Conservation (phyloP, 2,113 vertebrate species). For the Merops nubicus region DNA sequence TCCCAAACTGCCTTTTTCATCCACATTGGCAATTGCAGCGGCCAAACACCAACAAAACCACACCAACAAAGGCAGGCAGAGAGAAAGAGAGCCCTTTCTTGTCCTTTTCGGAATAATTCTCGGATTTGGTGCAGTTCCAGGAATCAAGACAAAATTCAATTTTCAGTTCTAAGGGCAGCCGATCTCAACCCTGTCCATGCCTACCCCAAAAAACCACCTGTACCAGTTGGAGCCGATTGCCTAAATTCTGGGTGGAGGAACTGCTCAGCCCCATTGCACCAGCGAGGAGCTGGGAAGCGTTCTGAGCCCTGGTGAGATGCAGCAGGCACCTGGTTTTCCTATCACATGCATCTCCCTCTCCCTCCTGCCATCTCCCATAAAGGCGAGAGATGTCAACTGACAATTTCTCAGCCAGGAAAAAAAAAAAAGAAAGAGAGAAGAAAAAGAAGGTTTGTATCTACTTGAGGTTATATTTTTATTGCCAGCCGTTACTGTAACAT, state of each 20-base stretch:
- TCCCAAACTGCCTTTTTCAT: slow-evolving; percentile 34
- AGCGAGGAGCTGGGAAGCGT: neutral
- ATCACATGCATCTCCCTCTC: neutral
- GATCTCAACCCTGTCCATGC: neutral
- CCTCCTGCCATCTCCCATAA: slow-evolving; percentile 46
- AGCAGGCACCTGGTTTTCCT: neutral
- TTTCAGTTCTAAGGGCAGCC: neutral
- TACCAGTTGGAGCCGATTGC: accelerated
- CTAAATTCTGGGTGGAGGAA: neutral
- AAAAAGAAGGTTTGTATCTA: slow-evolving; percentile 32
- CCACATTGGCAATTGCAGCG: neutral
- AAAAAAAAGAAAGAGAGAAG: neutral
- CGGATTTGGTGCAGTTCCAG: slow-evolving; percentile 1
- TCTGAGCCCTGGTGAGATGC: neutral
- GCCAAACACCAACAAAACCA: slow-evolving; percentile 11
- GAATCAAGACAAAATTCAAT: neutral
- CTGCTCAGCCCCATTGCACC: neutral
- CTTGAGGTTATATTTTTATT: slow-evolving; percentile 42
- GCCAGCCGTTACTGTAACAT: slow-evolving; percentile 47
- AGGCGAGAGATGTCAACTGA: slow-evolving; percentile 34
- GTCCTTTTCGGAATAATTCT: neutral
- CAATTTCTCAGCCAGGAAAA: neutral
- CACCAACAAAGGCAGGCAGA: neutral
- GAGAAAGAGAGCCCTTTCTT: neutral
- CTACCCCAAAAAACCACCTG: neutral